Evolutionary conservation across 2,113 vertebrate genomes (phyloP).

Genomic region (Oreocharis arfaki): DNA sequence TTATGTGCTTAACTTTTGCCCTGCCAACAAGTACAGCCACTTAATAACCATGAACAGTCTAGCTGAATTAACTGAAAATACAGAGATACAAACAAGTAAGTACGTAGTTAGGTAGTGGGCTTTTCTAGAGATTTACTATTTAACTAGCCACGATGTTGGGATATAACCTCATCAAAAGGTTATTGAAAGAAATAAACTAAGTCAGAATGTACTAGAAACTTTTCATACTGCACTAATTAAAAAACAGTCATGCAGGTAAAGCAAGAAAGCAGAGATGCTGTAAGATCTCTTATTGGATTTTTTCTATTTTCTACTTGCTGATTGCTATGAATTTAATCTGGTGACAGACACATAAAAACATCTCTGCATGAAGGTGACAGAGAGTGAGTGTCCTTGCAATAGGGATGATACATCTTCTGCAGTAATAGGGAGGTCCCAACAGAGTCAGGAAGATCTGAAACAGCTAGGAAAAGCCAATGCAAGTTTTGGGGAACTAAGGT

Average conservation of each 20-base stretch:
- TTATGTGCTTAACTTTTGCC: neutral
- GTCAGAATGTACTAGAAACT: neutral
- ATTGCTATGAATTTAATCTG: neutral
- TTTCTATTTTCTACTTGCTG: neutral
- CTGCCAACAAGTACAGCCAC: neutral
- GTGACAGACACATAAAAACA: neutral
- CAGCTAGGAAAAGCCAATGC: neutral
- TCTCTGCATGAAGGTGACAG: accelerated
- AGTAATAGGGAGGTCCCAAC: neutral
- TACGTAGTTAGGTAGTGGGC: neutral
- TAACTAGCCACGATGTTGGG: neutral
- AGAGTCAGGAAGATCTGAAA: neutral
- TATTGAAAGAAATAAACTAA: neutral
- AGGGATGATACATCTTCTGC: neutral
- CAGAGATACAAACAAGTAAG: neutral
- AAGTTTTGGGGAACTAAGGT: neutral
- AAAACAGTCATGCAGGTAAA: neutral
- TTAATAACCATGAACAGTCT: neutral
- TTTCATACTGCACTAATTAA: neutral
- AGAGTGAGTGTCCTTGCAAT: neutral
- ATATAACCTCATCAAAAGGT: no score
- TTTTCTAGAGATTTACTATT: neutral
- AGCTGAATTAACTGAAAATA: neutral
- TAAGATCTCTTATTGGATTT: neutral
- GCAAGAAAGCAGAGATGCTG: neutral